phyloP scores from a whole-genome alignment of 2,888 invertebrate genomes.

The Tribolium freemani region DNA sequence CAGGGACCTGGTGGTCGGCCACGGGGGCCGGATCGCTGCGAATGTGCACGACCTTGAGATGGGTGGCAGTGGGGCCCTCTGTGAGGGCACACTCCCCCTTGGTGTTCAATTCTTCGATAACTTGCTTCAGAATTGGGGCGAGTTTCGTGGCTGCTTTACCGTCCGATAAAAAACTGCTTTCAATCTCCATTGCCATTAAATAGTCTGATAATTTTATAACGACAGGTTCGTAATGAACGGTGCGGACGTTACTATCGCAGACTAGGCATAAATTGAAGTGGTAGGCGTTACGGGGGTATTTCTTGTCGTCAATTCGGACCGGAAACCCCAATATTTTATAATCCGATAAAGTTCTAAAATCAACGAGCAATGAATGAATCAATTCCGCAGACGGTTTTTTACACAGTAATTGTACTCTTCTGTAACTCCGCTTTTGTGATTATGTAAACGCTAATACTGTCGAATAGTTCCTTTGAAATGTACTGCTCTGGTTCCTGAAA shows the following conservation, averaged over 20 bases:
- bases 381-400: slow-evolving; percentile 63
- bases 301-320: slow-evolving; percentile 87
- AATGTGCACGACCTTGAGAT: slow-evolving; percentile 88
- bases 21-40: slow-evolving; percentile 86
- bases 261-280: slow-evolving; percentile 97
- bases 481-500: slow-evolving; percentile 89
- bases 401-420: slow-evolving; percentile 91
- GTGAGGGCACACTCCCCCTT: slow-evolving; percentile 69
- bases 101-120: slow-evolving; percentile 86
- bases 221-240: slow-evolving; percentile 93
- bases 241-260: slow-evolving; percentile 89
- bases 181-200: slow-evolving; percentile 89
- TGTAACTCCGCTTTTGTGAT: slow-evolving; percentile 95
- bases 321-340: slow-evolving; percentile 95
- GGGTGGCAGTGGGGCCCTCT: slow-evolving; percentile 91
- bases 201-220: slow-evolving; percentile 95
- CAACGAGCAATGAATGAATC: neutral
- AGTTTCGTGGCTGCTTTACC: slow-evolving; percentile 77
- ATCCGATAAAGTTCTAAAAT: slow-evolving; percentile 75
- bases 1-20: slow-evolving; percentile 91
- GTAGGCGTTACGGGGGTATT: slow-evolving; percentile 94
- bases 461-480: slow-evolving; percentile 93
- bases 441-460: slow-evolving; percentile 93
- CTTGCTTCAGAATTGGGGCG: slow-evolving; percentile 82
- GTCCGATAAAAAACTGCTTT: slow-evolving; percentile 85